Evolutionary conservation across 1,140 invertebrate genomes (phyloP), one percentile per base, ranked within the genome.

Genomic region (Elysia chlorotica): DNA sequence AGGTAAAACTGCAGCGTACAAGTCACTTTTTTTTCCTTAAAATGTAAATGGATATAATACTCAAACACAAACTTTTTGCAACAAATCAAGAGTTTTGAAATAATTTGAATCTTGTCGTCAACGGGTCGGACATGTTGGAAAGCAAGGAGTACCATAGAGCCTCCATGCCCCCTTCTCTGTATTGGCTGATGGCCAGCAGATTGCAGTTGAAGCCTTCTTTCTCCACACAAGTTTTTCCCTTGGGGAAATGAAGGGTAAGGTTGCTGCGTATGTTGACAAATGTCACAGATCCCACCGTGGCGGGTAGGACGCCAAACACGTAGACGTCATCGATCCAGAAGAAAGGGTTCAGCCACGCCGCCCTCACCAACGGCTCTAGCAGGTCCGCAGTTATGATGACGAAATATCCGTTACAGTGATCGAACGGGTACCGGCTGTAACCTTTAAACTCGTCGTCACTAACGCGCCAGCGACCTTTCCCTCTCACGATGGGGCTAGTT

Each of bases 271-370:
- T 10, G n/a, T 48, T n/a, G 10, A 10, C 10, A 28, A 59, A n/a
- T 10, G 10, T 41, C n/a, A 38, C 30, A 33, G 6, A 10, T 2
- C 63, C 63, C 3, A 38, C 36, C 17, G 2, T 5, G n/a, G 5
- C 31, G 1, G 79, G 78, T 19, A 87, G 68, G n/a, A 86, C 41
- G 2, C 86, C 86, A 33, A 83, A 86, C 21, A 87, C 66, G 74
- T 85, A 87, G 0, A 85, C 79, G 74, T 87, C 86, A 62, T 87
- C 86, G 57, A 87, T 76, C 82, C 79, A 87, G 65, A 87, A 83
- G 41, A 81, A 81, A 4, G 80, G 83, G 10, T 76, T 76, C 10
- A 67, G 31, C 35, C 66, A 62, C 1, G 81, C 78, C 19, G 77
- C 74, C 17, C 74, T 65, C 31, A 82, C 84, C 25, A 89, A 62